Conservation (phyloP, 2,797 vertebrate species). For the Cryptoprocta ferox region DNA sequence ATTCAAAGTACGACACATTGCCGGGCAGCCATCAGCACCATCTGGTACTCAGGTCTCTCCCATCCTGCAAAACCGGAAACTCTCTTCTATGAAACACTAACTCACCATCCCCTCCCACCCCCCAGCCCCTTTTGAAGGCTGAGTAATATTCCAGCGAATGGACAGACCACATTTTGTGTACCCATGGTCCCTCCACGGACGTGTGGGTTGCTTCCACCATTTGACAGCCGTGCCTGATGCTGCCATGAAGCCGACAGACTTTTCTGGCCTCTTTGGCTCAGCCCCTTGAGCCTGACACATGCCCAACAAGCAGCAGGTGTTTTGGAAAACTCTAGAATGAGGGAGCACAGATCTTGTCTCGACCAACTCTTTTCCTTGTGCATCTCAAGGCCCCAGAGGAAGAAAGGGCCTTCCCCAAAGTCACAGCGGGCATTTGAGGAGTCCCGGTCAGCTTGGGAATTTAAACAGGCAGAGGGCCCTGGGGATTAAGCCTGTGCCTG, state of each 20-base stretch:
- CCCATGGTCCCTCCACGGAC: rapidly evolving
- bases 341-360: rapidly evolving
- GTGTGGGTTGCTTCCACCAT: rapidly evolving
- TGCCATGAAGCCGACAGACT: rapidly evolving
- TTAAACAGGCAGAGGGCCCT: background rate
- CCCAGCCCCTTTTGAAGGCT: background rate
- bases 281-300: rapidly evolving
- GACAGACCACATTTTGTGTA: rapidly evolving
- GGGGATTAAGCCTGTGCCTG: background rate
- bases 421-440: background rate
- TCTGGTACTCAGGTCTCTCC: rapidly evolving
- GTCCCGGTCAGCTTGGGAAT: background rate
- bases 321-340: background rate
- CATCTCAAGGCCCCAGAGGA: background rate
- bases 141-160: rapidly evolving
- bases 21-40: rapidly evolving
- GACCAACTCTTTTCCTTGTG: background rate
- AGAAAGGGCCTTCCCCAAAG: background rate
- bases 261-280: background rate
- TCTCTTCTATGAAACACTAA: background rate
- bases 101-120: rapidly evolving
- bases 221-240: rapidly evolving
- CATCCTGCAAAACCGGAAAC: background rate
- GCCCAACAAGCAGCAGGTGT: rapidly evolving
- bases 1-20: rapidly evolving